Conservation (phyloP, 1,140 invertebrate genomes). For the Phortica variegata region DNA sequence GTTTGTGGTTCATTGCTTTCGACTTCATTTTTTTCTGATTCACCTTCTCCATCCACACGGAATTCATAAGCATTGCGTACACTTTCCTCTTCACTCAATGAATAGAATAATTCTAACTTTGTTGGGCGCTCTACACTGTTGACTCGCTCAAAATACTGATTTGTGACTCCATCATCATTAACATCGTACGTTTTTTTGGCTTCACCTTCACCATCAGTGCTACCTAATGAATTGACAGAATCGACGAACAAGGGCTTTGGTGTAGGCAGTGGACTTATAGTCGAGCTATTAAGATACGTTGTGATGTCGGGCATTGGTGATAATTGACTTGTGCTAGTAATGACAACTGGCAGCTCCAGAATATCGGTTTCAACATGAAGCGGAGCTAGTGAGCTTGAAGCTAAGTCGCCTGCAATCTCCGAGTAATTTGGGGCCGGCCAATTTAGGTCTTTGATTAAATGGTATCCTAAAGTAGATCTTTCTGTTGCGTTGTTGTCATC, state of each 20-base stretch:
- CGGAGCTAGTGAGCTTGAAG: conserved; percentile 20
- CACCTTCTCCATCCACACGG: conserved; percentile 6
- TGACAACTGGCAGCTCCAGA: conserved; percentile 6
- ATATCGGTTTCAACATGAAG: conserved; percentile 13
- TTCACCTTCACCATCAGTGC: conserved; percentile 1
- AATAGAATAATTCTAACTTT: conserved; percentile 40
- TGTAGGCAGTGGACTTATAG: conserved; percentile 33
- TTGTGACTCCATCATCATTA: conserved; percentile 48
- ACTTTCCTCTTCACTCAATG: conserved; percentile 40
- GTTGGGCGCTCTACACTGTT: conserved; percentile 47
- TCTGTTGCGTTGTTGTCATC: conserved; percentile 47
- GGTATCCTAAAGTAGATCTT: conserved; percentile 27
- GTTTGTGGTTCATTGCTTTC: background rate
- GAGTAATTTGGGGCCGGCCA: conserved; percentile 15
- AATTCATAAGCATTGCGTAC: conserved; percentile 9
- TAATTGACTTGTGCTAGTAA: conserved; percentile 33
- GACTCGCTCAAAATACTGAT: conserved; percentile 55
- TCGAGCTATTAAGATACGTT: conserved; percentile 25
- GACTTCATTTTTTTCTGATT: background rate
- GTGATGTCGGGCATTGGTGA: conserved; percentile 35
- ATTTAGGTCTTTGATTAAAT: conserved; percentile 7
- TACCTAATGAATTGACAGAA: conserved; percentile 13
- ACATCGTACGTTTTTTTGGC: conserved; percentile 27
- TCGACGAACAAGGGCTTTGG: conserved; percentile 17
- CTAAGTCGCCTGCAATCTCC: conserved; percentile 18